phyloP scores from a whole-genome alignment of 2,113 vertebrate genomes.

The Nycticebus coucang region DNA sequence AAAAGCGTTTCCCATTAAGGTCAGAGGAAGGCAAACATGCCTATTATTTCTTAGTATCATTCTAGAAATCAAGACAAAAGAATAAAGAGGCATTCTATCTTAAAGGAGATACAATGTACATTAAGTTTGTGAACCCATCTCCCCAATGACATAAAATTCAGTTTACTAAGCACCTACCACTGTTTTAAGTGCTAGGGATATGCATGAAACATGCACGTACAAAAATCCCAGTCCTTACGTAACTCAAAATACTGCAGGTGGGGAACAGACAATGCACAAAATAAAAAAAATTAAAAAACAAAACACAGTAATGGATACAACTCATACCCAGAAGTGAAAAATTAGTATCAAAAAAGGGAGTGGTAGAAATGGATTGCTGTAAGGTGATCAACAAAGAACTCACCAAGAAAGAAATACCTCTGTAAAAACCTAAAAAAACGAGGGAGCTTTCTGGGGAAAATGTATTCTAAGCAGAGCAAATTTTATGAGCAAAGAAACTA shows the following conservation, averaged over 20 bases:
- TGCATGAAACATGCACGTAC: not conserved
- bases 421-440: not conserved
- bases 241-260: not conserved
- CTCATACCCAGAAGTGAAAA: not conserved
- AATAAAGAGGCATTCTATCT: not conserved
- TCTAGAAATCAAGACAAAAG: constrained; percentile 14
- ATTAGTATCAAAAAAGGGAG: not conserved
- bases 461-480: not conserved
- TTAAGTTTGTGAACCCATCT: not conserved
- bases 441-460: not conserved
- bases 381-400: not conserved
- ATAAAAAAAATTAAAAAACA: not conserved
- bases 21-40: constrained; percentile 9
- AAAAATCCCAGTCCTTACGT: not conserved
- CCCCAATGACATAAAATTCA: not conserved
- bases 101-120: not conserved
- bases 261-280: not conserved
- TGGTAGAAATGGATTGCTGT: not conserved
- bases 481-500: not conserved
- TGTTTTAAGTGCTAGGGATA: not conserved
- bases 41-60: not conserved
- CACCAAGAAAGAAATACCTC: not conserved
- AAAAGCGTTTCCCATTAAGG: constrained; percentile 20
- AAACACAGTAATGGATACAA: not conserved
- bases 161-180: not conserved